These are phyloP conservation scores for Typhlichthys eigenmanni DNA, from an alignment of 2,797 vertebrate genomes.

Conservation along the genomic window DNA sequence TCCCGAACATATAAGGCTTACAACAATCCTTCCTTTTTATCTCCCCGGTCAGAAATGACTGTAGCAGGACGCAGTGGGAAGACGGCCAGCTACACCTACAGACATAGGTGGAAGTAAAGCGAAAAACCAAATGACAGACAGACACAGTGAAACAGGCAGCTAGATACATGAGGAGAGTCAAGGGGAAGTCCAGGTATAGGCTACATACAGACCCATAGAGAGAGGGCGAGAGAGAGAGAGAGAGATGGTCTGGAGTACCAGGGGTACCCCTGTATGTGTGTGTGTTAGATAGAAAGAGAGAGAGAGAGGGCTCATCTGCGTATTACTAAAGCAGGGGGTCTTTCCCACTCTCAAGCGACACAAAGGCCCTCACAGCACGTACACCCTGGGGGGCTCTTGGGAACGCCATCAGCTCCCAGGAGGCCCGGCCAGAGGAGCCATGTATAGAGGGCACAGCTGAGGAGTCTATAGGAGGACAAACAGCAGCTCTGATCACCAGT, in stretches of 20 bases:
- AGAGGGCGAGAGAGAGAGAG: neutral
- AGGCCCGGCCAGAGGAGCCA: constrained; percentile 46
- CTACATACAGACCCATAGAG: no score
- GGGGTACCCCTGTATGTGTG: neutral
- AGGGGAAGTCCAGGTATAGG: no score
- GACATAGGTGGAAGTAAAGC: no score
- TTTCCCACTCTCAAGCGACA: constrained; percentile 64
- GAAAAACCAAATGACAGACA: no score
- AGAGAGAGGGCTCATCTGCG: constrained; percentile 30
- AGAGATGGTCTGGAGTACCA: neutral
- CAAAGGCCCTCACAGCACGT: constrained; percentile 70
- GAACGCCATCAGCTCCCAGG: constrained; percentile 62
- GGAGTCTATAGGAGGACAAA: constrained; percentile 22
- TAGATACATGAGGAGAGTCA: no score
- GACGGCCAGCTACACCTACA: no score
- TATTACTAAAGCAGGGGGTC: constrained; percentile 59
- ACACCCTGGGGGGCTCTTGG: constrained; percentile 64
- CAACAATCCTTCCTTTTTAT: no score
- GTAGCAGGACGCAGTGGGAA: no score
- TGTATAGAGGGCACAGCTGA: constrained; percentile 38
- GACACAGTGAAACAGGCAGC: no score
- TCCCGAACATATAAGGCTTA: no score
- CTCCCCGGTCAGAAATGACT: no score
- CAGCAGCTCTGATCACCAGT: neutral
- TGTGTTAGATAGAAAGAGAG: neutral